A percentile compares a stretch with the other conserved stretches of the same genome.
Conservation (phyloP, 2,797 vertebrate genomes). For the Mormyrus proboscirostris region DNA sequence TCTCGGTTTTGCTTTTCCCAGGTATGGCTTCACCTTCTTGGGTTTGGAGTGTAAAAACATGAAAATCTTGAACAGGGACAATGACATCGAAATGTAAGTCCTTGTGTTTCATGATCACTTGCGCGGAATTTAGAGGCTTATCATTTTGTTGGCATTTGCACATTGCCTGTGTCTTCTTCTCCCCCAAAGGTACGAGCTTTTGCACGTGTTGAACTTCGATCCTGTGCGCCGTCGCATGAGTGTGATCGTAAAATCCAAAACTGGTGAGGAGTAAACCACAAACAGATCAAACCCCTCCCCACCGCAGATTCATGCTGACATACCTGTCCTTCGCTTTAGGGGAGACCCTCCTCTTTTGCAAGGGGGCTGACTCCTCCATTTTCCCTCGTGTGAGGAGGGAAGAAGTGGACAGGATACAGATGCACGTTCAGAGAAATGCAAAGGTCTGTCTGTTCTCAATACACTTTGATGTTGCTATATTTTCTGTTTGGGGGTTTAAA, state of each 20-base stretch:
- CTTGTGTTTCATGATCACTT: not conserved
- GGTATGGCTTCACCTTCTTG: slow-evolving; percentile 91
- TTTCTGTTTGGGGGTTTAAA: not conserved
- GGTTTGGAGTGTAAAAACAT: slow-evolving; percentile 79
- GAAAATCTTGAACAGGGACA: slow-evolving; percentile 82
- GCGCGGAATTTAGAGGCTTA: not conserved
- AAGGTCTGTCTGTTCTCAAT: slow-evolving; percentile 60
- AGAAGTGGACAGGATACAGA: slow-evolving; percentile 80
- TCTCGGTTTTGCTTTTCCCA: slow-evolving; percentile 46
- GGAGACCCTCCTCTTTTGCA: slow-evolving; percentile 84
- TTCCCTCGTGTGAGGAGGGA: slow-evolving; percentile 80
- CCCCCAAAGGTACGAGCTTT: slow-evolving; percentile 76
- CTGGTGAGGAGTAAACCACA: slow-evolving; percentile 59
- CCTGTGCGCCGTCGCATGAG: slow-evolving; percentile 91
- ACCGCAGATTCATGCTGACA: not conserved
- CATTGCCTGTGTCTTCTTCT: not conserved
- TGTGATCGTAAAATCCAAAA: slow-evolving; percentile 76
- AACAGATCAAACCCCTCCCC: not conserved
- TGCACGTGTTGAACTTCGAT: slow-evolving; percentile 91
- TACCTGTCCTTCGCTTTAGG: slow-evolving; percentile 54
- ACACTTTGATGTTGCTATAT: not conserved
- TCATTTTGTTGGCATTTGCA: not conserved
- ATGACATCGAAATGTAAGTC: slow-evolving; percentile 84
- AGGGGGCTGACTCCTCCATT: slow-evolving; percentile 92
- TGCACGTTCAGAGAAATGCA: slow-evolving; percentile 85